These are phyloP conservation scores for Halichoerus grypus DNA, from an alignment of 2,113 vertebrate species.

Conservation along the genomic window DNA sequence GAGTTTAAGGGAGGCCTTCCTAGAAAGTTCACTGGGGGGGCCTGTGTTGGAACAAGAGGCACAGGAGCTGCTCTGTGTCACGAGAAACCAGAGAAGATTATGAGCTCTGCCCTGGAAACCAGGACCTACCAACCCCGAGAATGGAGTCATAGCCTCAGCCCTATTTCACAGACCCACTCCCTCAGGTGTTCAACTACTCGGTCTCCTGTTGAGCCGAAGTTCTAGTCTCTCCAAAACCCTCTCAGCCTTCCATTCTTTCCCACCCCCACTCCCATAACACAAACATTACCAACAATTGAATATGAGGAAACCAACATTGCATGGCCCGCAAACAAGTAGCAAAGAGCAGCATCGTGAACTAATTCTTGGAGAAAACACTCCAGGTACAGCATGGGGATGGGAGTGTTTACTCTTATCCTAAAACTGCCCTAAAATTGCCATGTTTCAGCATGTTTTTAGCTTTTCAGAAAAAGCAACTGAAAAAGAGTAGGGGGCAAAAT, in stretches of 20 bases:
- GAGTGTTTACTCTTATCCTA: neutral
- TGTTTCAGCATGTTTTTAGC: neutral
- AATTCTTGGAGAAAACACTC: neutral
- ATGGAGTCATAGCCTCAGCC: neutral
- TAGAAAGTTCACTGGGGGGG: constrained; percentile 15
- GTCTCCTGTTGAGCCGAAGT: neutral
- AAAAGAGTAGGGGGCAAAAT: neutral
- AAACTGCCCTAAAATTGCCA: neutral
- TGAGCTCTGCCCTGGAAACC: neutral
- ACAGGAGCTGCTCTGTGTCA: neutral
- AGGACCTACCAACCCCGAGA: neutral
- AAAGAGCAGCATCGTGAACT: neutral
- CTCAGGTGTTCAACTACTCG: neutral
- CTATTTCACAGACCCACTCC: neutral
- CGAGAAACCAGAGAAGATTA: neutral
- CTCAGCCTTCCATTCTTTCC: neutral
- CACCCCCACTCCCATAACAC: neutral
- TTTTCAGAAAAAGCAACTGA: neutral
- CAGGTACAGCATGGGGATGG: neutral
- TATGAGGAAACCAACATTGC: neutral
- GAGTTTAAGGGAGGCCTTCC: neutral
- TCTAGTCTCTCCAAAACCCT: neutral
- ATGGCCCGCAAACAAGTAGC: neutral
- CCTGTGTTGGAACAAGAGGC: neutral
- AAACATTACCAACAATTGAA: neutral